Conservation (phyloP, 2,113 vertebrate genomes). For the Rhinoderma darwinii region DNA sequence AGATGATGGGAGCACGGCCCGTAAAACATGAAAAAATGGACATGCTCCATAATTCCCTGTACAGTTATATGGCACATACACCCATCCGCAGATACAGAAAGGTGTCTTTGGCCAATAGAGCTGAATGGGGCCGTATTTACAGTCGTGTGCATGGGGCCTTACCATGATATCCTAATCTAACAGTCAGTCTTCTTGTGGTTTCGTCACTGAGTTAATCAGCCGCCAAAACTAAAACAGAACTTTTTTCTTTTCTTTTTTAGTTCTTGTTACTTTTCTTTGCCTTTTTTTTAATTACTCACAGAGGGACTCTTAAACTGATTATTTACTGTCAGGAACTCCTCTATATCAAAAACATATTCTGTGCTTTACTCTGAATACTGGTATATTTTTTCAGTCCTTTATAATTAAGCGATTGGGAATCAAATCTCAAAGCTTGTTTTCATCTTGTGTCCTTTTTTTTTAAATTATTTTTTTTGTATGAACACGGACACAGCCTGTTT, state of each 20-base stretch:
- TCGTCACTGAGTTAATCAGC: conserved; percentile 1
- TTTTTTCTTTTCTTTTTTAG: conserved; percentile 8
- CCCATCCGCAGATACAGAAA: too few relatives aligned
- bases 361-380: conserved; percentile 13
- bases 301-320: conserved; percentile 49
- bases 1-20: too few relatives aligned
- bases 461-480: conserved; percentile 20
- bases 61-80: too few relatives aligned
- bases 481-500: neutral
- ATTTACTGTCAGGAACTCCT: conserved; percentile 41
- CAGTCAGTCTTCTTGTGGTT: neutral
- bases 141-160: too few relatives aligned
- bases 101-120: too few relatives aligned
- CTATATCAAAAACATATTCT: conserved; percentile 10
- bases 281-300: conserved; percentile 52
- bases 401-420: conserved; percentile 44
- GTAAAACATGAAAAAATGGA: too few relatives aligned
- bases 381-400: conserved; percentile 21
- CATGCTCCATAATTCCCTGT: too few relatives aligned
- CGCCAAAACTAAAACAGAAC: neutral
- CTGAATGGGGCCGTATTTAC: too few relatives aligned
- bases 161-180: neutral
- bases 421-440: conserved; percentile 36
- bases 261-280: conserved; percentile 30
- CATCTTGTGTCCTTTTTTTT: conserved; percentile 36